A percentile compares a stretch with the other conserved stretches of the same genome.
These are phyloP conservation scores for Paguma larvata DNA, from an alignment of 2,797 vertebrate species.

Conservation along the genomic window DNA sequence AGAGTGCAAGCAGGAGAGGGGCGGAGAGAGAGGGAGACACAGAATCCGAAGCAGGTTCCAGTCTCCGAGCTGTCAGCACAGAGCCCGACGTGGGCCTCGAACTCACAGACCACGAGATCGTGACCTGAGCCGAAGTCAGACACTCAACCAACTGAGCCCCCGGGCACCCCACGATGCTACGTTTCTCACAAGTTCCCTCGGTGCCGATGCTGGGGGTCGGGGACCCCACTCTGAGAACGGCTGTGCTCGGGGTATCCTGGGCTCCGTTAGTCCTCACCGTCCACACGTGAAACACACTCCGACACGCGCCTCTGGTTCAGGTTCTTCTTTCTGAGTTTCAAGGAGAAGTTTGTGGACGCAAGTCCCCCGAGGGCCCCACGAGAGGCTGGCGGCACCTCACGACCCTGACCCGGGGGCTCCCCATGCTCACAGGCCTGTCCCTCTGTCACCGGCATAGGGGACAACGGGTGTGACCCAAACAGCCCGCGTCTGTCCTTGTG, in stretches of 20 bases:
- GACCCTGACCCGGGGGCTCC: background rate
- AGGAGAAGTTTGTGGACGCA: rapidly evolving
- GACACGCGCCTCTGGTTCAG: rapidly evolving
- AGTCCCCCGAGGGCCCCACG: background rate
- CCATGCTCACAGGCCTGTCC: background rate
- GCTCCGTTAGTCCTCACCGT: rapidly evolving
- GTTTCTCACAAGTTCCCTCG: rapidly evolving
- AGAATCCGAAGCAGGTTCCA: too few species aligned
- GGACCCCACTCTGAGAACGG: background rate
- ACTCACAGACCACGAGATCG: too few species aligned
- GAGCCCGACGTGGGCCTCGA: too few species aligned
- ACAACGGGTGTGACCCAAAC: too few species aligned
- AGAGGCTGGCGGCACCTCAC: rapidly evolving
- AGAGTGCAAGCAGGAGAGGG: too few species aligned
- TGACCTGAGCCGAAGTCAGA: too few species aligned
- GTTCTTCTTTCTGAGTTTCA: background rate
- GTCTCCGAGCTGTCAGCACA: too few species aligned
- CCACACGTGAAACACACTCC: background rate
- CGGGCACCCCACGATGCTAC: too few species aligned
- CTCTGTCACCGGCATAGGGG: background rate
- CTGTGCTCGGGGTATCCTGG: rapidly evolving
- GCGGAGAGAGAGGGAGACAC: too few species aligned
- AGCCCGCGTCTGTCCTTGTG: rapidly evolving
- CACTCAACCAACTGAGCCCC: too few species aligned
- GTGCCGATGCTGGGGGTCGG: rapidly evolving